Base-by-base conservation (phyloP, 1,140 invertebrate species). In the Drosophila oshimai region DNA sequence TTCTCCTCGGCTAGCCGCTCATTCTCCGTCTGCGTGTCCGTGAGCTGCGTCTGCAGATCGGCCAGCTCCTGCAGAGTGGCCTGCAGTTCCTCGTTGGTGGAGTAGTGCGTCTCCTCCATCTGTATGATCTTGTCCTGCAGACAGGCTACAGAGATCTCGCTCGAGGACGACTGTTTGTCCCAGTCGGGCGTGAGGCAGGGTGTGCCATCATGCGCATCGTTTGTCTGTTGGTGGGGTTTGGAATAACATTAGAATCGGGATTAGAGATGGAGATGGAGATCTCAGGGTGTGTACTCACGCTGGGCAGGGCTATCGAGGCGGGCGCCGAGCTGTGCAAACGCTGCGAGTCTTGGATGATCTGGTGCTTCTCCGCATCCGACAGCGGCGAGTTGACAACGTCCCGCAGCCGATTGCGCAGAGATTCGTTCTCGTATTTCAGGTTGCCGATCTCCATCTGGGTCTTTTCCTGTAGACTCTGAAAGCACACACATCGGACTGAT, bases 71-170 rank as follows among this genome's bases (percentile, higher is more conserved):
- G 97, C 34, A 98, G 92, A 0, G 97, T 98, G 0, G 97, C 98
- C 92, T 98, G 97, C 0, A 99, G 92, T 91, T 99, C 98, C 92
- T 99, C 97, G 89, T 96, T 98, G n/a, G 97, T 98, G 44, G 95
- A 95, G 74, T 92, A 94, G 88, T 92, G 92, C 2, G 92, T 93
- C 64, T 93, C 93, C 68, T 93, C 93, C 92, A 93, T 93, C 42
- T 98, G 97, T 74, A 97, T 93, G 72, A 98, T 97, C 78, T 96
- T 94, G 89, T 98, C 97, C 91, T 98, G 97, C 31, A 98, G 92
- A 91, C 97, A 98, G 2, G 97, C 96, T 49, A 98, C 96, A 6
- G 97, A 98, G 10, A 98, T 95, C 91, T 98, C 97, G 88, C 96
- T 97, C 17, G 96, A 93, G 18, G 95, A 96, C 18, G 96, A 97